Evolutionary conservation across 2,797 vertebrate species (phyloP).

Genomic region (Pelodytes ibericus): DNA sequence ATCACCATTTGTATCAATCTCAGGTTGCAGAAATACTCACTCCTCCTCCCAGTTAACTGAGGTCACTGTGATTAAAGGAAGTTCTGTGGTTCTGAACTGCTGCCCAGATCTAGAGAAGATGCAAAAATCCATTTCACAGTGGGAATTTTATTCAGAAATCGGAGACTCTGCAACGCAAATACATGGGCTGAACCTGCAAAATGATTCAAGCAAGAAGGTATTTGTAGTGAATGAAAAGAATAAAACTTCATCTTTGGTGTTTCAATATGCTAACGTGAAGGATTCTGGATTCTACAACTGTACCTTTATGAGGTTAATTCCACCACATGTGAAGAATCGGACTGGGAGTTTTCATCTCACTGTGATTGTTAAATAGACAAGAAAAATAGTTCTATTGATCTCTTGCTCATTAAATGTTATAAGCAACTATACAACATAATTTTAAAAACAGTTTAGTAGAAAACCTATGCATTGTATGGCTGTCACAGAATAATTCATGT

Average conservation of each 20-base stretch:
- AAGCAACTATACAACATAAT: too few species aligned
- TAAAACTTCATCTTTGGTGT: not conserved
- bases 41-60: not conserved
- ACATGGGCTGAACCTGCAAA: too few species aligned
- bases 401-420: too few species aligned
- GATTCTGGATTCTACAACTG: conserved; percentile 15
- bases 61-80: conserved; percentile 3
- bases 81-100: conserved; percentile 15
- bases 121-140: not conserved
- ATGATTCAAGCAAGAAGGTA: too few species aligned
- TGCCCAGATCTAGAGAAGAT: not conserved
- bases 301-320: not conserved
- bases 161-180: not conserved
- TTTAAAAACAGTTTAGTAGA: too few species aligned
- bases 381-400: too few species aligned
- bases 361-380: too few species aligned
- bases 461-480: too few species aligned
- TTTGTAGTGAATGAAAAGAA: not conserved
- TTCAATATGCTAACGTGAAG: not conserved
- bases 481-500: too few species aligned
- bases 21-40: too few species aligned
- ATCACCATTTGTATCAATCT: too few species aligned
- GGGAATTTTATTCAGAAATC: not conserved
- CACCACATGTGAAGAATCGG: not conserved
- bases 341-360: not conserved